phyloP scores from a whole-genome alignment of 2,113 vertebrate genomes.

The Rhizomys pruinosus region DNA sequence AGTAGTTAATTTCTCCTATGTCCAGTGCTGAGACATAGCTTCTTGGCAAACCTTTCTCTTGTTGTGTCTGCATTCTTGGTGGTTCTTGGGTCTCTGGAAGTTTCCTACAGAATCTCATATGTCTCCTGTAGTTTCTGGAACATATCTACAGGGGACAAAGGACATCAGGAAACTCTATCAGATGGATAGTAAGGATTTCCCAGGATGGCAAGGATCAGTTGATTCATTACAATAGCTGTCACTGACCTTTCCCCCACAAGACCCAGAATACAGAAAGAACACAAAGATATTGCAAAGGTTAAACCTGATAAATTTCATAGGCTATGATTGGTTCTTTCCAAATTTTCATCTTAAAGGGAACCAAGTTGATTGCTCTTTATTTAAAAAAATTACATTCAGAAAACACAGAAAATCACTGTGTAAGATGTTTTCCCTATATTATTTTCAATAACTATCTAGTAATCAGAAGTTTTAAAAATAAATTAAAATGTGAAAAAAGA shows the following conservation, averaged over 20 bases:
- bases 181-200: neutral
- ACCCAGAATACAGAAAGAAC: neutral
- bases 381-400: constrained; percentile 8
- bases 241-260: neutral
- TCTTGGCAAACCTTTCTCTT: neutral
- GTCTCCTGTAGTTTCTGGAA: neutral
- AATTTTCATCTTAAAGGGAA: neutral
- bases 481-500: neutral
- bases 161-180: neutral
- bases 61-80: neutral
- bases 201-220: neutral
- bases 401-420: neutral
- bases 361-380: neutral
- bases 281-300: neutral
- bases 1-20: neutral
- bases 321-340: neutral
- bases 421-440: neutral
- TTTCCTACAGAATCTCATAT: neutral
- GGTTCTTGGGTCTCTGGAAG: neutral
- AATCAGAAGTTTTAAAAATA: neutral
- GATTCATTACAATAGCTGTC: neutral
- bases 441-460: neutral
- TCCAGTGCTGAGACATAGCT: neutral
- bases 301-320: neutral
- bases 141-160: neutral